These are phyloP conservation scores for Pediacus dermestoides DNA, from an alignment of 2,888 invertebrate genomes.

Conservation along the genomic window DNA sequence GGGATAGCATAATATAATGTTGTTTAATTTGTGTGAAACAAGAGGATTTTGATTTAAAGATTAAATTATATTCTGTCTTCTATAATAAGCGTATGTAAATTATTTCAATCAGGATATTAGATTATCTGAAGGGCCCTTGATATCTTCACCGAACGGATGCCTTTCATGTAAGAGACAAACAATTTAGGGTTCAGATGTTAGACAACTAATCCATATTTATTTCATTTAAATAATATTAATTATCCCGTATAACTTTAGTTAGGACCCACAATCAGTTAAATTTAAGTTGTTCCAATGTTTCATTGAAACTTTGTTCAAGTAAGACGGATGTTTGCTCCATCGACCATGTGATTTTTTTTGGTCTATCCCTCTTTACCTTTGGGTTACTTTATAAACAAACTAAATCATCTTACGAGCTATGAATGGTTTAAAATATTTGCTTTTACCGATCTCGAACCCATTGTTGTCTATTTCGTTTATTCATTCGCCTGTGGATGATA, in stretches of 20 bases:
- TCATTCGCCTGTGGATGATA: constrained; percentile 13
- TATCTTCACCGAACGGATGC: constrained; percentile 1
- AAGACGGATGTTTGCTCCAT: constrained; percentile 41
- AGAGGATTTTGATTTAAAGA: neutral
- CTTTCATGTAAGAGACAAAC: neutral
- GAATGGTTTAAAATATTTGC: constrained; percentile 28
- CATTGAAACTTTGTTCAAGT: too few species aligned
- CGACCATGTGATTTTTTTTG: constrained; percentile 33
- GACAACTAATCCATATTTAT: neutral
- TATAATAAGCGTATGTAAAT: constrained; percentile 12
- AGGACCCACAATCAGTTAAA: too few species aligned
- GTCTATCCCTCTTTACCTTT: constrained; percentile 29
- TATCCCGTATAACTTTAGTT: too few species aligned
- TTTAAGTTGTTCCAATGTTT: too few species aligned
- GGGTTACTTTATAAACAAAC: constrained; percentile 34
- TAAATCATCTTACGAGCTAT: constrained; percentile 23
- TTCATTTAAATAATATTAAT: too few species aligned
- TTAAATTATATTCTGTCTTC: neutral
- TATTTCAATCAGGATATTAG: constrained; percentile 27
- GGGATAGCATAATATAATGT: too few species aligned
- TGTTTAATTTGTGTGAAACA: too few species aligned
- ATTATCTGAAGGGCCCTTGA: constrained; percentile 29
- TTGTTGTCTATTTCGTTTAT: constrained; percentile 20
- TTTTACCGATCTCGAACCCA: constrained; percentile 18
- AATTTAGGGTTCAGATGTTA: neutral